These are phyloP conservation scores for Dasyprocta punctata DNA, from an alignment of 2,113 vertebrate genomes.

Conservation along the genomic window DNA sequence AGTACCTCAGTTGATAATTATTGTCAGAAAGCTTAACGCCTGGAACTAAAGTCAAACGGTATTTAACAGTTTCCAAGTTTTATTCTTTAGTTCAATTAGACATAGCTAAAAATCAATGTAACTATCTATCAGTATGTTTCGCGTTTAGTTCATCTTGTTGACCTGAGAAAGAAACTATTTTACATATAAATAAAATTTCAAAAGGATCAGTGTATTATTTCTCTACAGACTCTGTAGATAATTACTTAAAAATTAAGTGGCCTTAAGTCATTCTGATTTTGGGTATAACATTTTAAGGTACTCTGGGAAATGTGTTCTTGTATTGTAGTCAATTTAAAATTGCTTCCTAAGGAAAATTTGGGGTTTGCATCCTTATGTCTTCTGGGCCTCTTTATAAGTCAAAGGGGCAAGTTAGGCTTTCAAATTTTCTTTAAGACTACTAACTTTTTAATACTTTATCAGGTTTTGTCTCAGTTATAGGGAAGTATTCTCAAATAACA, in stretches of 20 bases:
- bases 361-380: background rate
- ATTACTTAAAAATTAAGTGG: background rate
- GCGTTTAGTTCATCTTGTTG: background rate
- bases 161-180: constrained; percentile 29
- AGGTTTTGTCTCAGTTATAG: background rate
- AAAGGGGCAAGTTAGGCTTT: background rate
- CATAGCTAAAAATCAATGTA: background rate
- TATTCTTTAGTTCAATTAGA: background rate
- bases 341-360: background rate
- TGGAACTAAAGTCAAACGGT: background rate
- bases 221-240: background rate
- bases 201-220: background rate
- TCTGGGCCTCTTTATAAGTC: background rate
- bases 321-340: background rate
- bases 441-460: background rate
- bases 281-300: background rate
- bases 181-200: background rate
- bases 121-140: background rate
- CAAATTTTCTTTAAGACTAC: background rate
- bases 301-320: background rate
- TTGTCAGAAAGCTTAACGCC: background rate
- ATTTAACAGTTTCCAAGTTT: background rate
- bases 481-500: background rate
- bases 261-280: constrained; percentile 21
- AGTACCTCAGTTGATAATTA: background rate